phyloP scores from a whole-genome alignment of 2,113 vertebrate species.

The Chitala chitala region DNA sequence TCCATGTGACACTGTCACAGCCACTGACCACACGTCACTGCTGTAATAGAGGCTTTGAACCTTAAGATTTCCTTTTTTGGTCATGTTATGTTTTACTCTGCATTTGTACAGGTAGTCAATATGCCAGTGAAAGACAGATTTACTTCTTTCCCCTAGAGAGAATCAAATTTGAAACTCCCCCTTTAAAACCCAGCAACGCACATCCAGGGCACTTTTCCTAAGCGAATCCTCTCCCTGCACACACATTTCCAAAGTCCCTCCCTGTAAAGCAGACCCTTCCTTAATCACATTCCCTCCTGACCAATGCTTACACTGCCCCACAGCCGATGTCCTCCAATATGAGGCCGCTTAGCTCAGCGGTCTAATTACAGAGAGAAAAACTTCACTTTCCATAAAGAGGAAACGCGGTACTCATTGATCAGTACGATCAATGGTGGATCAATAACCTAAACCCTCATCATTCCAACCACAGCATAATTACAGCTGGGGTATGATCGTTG shows the following conservation, averaged over 20 bases:
- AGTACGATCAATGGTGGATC: slow-evolving; percentile 62
- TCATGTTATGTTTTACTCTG: slow-evolving; percentile 1
- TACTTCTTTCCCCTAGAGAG: slow-evolving; percentile 29
- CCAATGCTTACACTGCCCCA: slow-evolving; percentile 18
- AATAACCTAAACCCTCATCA: slow-evolving; percentile 72
- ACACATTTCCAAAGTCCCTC: too few species aligned
- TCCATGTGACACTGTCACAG: too few species aligned
- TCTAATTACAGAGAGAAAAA: slow-evolving; percentile 54
- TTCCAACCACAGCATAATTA: slow-evolving; percentile 65
- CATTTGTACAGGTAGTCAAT: background rate
- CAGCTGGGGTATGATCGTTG: slow-evolving; percentile 66
- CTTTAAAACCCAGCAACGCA: slow-evolving; percentile 38
- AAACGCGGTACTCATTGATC: slow-evolving; percentile 71
- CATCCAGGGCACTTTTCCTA: slow-evolving; percentile 41
- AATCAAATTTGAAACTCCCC: slow-evolving; percentile 35
- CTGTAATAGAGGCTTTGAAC: too few species aligned
- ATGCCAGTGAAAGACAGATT: slow-evolving; percentile 12
- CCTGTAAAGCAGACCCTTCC: slow-evolving; percentile 31
- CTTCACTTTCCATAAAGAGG: slow-evolving; percentile 58
- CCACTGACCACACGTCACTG: too few species aligned
- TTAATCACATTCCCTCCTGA: slow-evolving; percentile 29
- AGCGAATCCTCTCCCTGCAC: slow-evolving; percentile 28
- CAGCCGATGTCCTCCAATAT: slow-evolving; percentile 37
- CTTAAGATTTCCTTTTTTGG: slow-evolving; percentile 38
- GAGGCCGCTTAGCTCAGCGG: slow-evolving; percentile 39